phyloP scores from a whole-genome alignment of 2,113 vertebrate genomes.

The Protobothrops mucrosquamatus region DNA sequence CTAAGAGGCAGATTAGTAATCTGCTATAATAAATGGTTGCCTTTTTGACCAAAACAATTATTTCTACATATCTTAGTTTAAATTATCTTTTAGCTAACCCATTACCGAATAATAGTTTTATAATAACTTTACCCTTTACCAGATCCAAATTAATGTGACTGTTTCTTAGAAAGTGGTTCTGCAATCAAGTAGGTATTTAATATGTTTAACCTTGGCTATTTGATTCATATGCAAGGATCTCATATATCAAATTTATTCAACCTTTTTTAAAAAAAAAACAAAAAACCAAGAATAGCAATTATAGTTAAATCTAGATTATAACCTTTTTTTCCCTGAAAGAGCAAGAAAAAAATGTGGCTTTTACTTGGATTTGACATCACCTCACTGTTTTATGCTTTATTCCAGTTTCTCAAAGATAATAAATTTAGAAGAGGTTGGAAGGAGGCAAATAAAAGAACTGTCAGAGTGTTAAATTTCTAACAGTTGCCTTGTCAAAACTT shows the following conservation, averaged over 20 bases:
- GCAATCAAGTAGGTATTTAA: not conserved
- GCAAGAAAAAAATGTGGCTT: not conserved
- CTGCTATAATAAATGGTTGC: not conserved
- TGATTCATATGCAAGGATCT: not conserved
- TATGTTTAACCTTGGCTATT: not conserved
- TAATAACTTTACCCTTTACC: not conserved
- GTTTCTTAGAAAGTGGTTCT: not conserved
- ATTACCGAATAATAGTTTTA: not conserved
- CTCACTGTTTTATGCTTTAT: conserved; percentile 1
- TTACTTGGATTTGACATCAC: not conserved
- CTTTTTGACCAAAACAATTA: not conserved
- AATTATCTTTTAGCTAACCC: accelerated
- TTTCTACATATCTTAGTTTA: not conserved
- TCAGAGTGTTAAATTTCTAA: not conserved
- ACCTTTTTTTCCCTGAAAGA: not conserved
- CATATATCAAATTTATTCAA: not conserved
- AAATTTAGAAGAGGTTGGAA: not conserved
- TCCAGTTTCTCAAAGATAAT: conserved; percentile 10
- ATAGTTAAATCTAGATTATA: conserved; percentile 3
- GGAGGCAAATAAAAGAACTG: not conserved
- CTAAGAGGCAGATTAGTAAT: not conserved
- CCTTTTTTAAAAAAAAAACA: not conserved
- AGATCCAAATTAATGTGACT: not conserved
- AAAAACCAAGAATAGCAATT: conserved; percentile 4
- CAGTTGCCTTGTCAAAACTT: not conserved